Conservation (phyloP, 2,888 invertebrate species). For the Orthosia gracilis region DNA sequence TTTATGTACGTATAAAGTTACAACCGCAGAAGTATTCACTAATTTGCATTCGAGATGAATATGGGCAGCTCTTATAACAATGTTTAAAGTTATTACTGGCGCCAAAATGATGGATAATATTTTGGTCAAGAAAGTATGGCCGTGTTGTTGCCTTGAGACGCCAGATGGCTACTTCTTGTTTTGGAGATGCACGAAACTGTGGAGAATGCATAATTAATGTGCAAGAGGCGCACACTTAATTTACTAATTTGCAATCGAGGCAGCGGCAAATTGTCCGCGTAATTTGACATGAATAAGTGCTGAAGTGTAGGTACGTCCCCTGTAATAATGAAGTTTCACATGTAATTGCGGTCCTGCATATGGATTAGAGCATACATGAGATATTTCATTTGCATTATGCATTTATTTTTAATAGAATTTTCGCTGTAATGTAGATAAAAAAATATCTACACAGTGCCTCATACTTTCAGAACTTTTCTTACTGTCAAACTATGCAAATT, state of each 20-base stretch:
- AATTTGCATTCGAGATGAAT: conserved; percentile 47
- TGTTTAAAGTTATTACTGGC: conserved; percentile 56
- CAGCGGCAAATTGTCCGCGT: conserved; percentile 71
- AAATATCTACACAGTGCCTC: conserved; percentile 8
- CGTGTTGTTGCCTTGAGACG: conserved; percentile 67
- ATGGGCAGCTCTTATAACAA: conserved; percentile 45
- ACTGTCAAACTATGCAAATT: conserved; percentile 45
- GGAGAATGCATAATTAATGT: conserved; percentile 81
- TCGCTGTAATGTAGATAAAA: neutral
- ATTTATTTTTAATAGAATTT: conserved; percentile 6
- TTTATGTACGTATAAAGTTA: conserved; percentile 40
- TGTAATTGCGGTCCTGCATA: conserved; percentile 50
- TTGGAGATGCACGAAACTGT: conserved; percentile 74
- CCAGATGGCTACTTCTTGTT: conserved; percentile 76
- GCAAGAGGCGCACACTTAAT: conserved; percentile 71
- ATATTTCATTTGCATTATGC: conserved; percentile 7
- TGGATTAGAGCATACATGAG: conserved; percentile 41
- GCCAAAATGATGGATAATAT: conserved; percentile 64
- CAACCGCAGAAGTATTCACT: conserved; percentile 23
- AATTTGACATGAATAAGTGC: conserved; percentile 70
- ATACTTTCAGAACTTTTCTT: conserved; percentile 41
- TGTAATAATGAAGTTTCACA: conserved; percentile 43
- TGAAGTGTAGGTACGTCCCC: conserved; percentile 49
- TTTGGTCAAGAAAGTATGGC: conserved; percentile 71
- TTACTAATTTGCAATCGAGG: conserved; percentile 74